Base-by-base conservation (phyloP, 1,140 invertebrate species). In the Chlorops oryzae region DNA sequence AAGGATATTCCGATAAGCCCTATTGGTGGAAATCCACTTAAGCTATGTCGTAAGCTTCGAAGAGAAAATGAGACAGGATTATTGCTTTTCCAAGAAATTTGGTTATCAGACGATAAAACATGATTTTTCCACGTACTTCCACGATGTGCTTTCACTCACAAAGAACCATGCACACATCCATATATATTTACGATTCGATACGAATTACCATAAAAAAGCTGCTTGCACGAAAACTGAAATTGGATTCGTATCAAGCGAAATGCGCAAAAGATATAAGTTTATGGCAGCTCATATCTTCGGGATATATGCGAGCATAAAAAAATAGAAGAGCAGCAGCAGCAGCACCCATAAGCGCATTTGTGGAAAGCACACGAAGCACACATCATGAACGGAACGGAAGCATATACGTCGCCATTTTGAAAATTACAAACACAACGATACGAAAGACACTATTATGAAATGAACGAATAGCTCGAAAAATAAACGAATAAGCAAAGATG, bases 231-330 rank as follows among this genome's bases (percentile, higher is more conserved):
- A 7, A 18, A 12, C 2, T 15, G 57, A 66, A 66, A 66, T 66
- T 66, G 63, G 63, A 66, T 66, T 65, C 60, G 61, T 63, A 66
- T 62, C 63, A 51, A n/a, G 53, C 32, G 18, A 27, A 55, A n/a
- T n/a, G n/a, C n/a, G n/a, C n/a, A n/a, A n/a, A 41, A 59, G 52
- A 47, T 44, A 42, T 61, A 39, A 49, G 57, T 66, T 65, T 65
- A 65, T 65, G 63, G 61, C 59, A 66, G 63, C 63, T 63, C 63
- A 65, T 65, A 66, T 65, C 59, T 63, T 55, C 40, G 37, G 61
- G 59, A 61, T 59, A 65, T 65, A 59, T 60, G 60, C 59, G 46
- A 49, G 25, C 42, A 54, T 35, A 32, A 41, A 45, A 28, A 40
- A 53, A 55, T 37, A 50, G 21, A 21, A 12, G 17, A 6, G 20